Conservation (phyloP, 2,888 invertebrate genomes). For the Harpagoxenus sublaevis region DNA sequence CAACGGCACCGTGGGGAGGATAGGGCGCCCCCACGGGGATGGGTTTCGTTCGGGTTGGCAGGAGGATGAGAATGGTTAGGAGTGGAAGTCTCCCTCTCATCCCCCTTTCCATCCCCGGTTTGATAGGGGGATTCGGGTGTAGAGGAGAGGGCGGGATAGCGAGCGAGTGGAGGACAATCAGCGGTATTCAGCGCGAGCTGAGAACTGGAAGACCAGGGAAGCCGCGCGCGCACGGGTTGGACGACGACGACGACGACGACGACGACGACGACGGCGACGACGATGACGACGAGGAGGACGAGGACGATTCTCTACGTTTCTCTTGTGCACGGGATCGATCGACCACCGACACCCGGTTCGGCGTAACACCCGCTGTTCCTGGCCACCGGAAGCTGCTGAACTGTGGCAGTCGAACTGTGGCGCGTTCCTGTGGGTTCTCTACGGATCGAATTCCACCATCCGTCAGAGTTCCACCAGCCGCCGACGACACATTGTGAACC, state of each 20-base stretch:
- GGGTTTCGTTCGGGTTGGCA: constrained; percentile 71
- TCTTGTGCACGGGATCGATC: constrained; percentile 74
- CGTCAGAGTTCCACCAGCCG: constrained; percentile 12
- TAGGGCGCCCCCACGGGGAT: constrained; percentile 71
- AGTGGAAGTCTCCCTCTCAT: constrained; percentile 65
- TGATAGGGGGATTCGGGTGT: constrained; percentile 50
- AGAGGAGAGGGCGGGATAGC: constrained; percentile 69
- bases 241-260: constrained; percentile 55
- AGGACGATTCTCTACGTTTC: constrained; percentile 56
- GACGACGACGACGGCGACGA: constrained; percentile 62
- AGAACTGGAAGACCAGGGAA: constrained; percentile 75
- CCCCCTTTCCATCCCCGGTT: neutral
- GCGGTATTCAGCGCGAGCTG: constrained; percentile 83
- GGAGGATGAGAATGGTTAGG: constrained; percentile 72
- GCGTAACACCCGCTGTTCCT: constrained; percentile 72
- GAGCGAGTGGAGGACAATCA: constrained; percentile 83
- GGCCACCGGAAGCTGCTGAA: constrained; percentile 74
- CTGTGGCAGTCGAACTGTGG: constrained; percentile 75
- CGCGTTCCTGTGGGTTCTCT: constrained; percentile 48
- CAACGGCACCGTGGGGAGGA: constrained; percentile 77
- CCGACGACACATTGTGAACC: neutral
- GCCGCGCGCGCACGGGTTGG: constrained; percentile 49
- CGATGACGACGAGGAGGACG: constrained; percentile 24
- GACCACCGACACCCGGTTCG: constrained; percentile 73
- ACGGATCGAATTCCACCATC: constrained; percentile 57